These are phyloP conservation scores for Anaspis maculata DNA, from an alignment of 2,888 invertebrate genomes.

Conservation along the genomic window DNA sequence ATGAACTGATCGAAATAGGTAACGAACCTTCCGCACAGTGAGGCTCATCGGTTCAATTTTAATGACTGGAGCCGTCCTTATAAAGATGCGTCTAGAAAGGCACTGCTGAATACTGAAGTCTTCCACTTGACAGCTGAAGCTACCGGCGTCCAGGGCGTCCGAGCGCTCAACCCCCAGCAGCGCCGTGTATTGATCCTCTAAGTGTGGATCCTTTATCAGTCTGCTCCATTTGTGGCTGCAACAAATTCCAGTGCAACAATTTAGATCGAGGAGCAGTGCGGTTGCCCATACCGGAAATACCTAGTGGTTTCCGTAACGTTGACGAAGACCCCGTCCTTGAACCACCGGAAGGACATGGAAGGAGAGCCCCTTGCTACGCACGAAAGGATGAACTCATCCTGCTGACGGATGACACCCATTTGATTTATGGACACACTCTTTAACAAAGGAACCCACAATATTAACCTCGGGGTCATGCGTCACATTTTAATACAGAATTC, in stretches of 20 bases:
- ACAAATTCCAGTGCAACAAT: too few species aligned
- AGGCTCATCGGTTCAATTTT: slow-evolving; percentile 61
- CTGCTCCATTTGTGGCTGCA: slow-evolving; percentile 62
- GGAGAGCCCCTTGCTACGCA: slow-evolving; percentile 73
- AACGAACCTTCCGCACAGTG: slow-evolving; percentile 66
- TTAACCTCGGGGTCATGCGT: too few species aligned
- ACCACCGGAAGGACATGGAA: slow-evolving; percentile 69
- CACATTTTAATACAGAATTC: too few species aligned
- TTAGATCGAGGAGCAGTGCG: too few species aligned
- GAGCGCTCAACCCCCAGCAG: slow-evolving; percentile 65
- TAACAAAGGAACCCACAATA: too few species aligned
- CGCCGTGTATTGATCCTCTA: slow-evolving; percentile 56
- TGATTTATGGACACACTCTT: slow-evolving; percentile 50
- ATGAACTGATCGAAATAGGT: slow-evolving; percentile 4
- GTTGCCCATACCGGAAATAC: too few species aligned
- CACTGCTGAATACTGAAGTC: slow-evolving; percentile 65
- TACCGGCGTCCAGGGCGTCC: slow-evolving; percentile 61
- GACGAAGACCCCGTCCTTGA: slow-evolving; percentile 68
- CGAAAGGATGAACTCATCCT: slow-evolving; percentile 67
- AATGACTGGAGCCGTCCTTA: slow-evolving; percentile 57
- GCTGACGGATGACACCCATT: slow-evolving; percentile 51
- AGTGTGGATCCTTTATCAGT: slow-evolving; percentile 41
- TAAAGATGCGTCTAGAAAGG: slow-evolving; percentile 52
- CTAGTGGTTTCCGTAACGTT: slow-evolving; percentile 67
- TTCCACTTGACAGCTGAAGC: slow-evolving; percentile 70